Conservation (phyloP, 2,888 invertebrate species). For the Maniola hyperantus region DNA sequence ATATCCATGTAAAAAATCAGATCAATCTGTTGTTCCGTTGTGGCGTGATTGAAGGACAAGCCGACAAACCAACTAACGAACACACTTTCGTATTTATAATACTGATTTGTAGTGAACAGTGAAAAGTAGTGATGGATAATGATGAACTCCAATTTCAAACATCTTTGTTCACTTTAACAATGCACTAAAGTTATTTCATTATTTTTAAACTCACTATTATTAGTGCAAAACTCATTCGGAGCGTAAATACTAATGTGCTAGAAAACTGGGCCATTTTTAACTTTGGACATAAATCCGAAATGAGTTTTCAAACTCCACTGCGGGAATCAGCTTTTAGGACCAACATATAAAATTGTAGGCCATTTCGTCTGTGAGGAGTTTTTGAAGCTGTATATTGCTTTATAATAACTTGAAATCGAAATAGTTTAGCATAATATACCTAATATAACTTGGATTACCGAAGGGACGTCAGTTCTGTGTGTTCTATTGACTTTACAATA, state of each 20-base stretch:
- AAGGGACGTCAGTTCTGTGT: no score
- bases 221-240: conserved; percentile 21
- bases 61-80: no score
- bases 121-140: neutral
- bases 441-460: no score
- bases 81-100: no score
- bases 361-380: conserved; percentile 22
- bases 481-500: no score
- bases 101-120: no score
- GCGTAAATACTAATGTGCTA: conserved; percentile 36
- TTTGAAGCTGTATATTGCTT: neutral
- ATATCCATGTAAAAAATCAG: no score
- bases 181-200: conserved; percentile 10
- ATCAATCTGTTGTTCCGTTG: no score
- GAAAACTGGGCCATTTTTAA: conserved; percentile 37
- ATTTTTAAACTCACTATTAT: conserved; percentile 15
- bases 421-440: neutral
- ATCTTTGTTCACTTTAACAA: neutral
- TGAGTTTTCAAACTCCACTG: conserved; percentile 37
- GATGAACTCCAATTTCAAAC: neutral
- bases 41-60: no score
- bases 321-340: conserved; percentile 29
- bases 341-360: conserved; percentile 30
- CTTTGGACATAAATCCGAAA: conserved; percentile 41
- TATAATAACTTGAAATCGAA: neutral